Evolutionary conservation across 2,888 invertebrate species (phyloP).

Genomic region (Epinotia brunnichana): DNA sequence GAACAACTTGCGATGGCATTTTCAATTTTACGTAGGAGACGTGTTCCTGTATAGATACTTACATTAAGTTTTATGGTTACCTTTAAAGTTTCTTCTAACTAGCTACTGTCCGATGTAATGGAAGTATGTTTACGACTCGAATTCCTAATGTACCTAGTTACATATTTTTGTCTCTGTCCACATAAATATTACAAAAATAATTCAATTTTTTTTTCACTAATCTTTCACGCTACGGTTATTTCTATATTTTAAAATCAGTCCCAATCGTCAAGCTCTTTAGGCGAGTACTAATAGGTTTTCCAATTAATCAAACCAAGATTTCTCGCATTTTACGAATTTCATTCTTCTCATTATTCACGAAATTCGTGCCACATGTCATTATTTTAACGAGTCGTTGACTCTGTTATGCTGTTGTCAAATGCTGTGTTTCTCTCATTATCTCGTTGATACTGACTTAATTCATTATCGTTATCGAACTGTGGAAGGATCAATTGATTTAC

Average conservation of each 20-base stretch:
- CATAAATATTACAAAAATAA: no score
- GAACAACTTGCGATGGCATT: constrained; percentile 13
- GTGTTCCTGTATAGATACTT: constrained; percentile 5
- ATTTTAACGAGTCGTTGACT: constrained; percentile 23
- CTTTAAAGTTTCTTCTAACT: neutral
- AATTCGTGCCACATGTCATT: constrained; percentile 34
- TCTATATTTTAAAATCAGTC: no score
- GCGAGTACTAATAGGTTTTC: neutral
- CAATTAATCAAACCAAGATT: constrained; percentile 13
- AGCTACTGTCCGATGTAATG: neutral
- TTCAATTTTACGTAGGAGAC: constrained; percentile 22
- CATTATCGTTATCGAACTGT: neutral
- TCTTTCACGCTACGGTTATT: no score
- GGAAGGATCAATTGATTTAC: neutral
- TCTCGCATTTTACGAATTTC: constrained; percentile 5
- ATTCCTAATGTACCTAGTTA: neutral
- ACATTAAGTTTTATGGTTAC: constrained; percentile 8
- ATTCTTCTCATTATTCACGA: constrained; percentile 7
- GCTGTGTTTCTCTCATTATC: constrained; percentile 27
- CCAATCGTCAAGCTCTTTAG: no score
- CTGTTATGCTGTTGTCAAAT: neutral
- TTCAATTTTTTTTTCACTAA: no score
- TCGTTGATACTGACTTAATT: constrained; percentile 7
- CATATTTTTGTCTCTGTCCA: no score
- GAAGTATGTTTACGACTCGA: constrained; percentile 1